Conservation (phyloP, 2,113 vertebrate genomes). For the Lophochroa leadbeateri region DNA sequence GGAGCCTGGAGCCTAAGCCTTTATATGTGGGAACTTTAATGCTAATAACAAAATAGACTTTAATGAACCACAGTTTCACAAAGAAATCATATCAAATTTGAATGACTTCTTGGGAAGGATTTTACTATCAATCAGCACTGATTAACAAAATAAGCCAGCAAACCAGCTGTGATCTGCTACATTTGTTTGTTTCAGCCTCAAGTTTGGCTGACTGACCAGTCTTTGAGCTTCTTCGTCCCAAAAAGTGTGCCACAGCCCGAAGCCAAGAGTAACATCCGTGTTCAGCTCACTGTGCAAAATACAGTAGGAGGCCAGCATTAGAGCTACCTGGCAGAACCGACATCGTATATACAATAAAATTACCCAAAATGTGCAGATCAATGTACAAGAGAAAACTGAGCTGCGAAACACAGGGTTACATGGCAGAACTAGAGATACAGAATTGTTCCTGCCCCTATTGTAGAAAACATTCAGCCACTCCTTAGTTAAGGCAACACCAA, state of each 20-base stretch:
- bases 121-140: conserved; percentile 34
- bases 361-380: neutral
- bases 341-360: neutral
- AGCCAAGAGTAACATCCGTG: conserved; percentile 46
- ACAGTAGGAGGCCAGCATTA: neutral
- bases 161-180: neutral
- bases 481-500: neutral
- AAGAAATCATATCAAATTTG: conserved; percentile 28
- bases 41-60: conserved; percentile 32
- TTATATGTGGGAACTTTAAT: neutral
- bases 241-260: neutral
- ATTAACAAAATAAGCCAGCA: conserved; percentile 58
- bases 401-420: fast-evolving
- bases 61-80: conserved; percentile 52
- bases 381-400: neutral
- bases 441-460: neutral
- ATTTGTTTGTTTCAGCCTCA: conserved; percentile 23
- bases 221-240: conserved; percentile 4
- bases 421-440: neutral
- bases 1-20: neutral
- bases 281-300: neutral
- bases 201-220: neutral
- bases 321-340: neutral
- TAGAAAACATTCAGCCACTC: neutral
- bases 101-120: conserved; percentile 19